These are phyloP conservation scores for Prinia subflava DNA, from an alignment of 2,113 vertebrate genomes.

Conservation along the genomic window DNA sequence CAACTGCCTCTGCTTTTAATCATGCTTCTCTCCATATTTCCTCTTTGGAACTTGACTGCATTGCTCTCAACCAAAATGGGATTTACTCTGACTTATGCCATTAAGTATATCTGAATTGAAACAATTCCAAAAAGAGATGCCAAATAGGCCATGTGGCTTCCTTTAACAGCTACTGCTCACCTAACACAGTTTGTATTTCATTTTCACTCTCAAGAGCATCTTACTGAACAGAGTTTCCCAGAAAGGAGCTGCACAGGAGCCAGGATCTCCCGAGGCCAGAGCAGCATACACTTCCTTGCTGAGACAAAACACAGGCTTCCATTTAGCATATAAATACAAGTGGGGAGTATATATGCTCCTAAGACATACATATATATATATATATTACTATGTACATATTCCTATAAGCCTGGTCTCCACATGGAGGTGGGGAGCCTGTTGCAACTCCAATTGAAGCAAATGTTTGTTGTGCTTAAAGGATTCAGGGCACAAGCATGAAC, in stretches of 20 bases:
- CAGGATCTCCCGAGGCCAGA: not conserved
- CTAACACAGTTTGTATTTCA: not conserved
- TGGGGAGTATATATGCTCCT: not conserved
- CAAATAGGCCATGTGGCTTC: conserved; percentile 15
- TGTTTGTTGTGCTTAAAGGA: not conserved
- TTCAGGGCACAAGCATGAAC: not conserved
- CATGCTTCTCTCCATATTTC: not conserved
- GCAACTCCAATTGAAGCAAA: not conserved
- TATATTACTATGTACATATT: not conserved
- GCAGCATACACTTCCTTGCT: not conserved
- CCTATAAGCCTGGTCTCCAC: not conserved
- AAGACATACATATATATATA: not conserved
- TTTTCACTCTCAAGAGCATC: not conserved
- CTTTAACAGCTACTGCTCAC: not conserved
- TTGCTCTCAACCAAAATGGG: not conserved
- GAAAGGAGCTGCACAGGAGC: not conserved
- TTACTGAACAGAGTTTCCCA: not conserved
- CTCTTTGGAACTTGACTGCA: not conserved
- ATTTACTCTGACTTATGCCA: not conserved
- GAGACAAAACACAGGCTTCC: not conserved
- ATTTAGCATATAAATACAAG: not conserved
- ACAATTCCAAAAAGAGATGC: not conserved
- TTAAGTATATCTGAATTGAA: not conserved
- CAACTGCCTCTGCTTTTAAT: not conserved
- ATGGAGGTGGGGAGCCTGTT: not conserved